Evolutionary conservation across 2,888 invertebrate species (phyloP).

Genomic region (Shargacucullia verbasci): DNA sequence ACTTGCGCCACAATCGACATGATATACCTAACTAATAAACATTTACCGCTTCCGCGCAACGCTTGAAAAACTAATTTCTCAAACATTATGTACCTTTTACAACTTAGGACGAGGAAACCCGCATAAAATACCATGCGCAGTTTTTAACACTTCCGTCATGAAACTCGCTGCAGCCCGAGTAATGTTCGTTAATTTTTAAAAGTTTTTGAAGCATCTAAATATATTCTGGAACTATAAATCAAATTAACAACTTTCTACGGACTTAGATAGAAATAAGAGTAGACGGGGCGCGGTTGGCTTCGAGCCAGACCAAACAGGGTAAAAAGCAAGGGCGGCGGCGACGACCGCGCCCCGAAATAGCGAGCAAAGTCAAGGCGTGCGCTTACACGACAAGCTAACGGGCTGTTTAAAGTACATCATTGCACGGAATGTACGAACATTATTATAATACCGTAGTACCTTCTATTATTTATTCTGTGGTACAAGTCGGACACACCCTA

Average conservation of each 20-base stretch:
- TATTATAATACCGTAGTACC: no score
- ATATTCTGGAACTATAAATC: constrained; percentile 59
- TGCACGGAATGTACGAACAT: constrained; percentile 50
- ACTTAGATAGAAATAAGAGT: constrained; percentile 68
- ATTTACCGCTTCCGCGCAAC: constrained; percentile 57
- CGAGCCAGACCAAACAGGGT: constrained; percentile 86
- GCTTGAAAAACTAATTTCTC: constrained; percentile 32
- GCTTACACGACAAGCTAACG: constrained; percentile 65
- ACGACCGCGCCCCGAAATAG: constrained; percentile 86
- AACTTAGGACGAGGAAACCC: constrained; percentile 8
- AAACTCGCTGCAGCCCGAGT: constrained; percentile 6
- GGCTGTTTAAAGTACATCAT: constrained; percentile 59
- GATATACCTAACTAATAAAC: constrained; percentile 55
- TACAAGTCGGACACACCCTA: constrained; percentile 63
- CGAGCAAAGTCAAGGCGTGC: constrained; percentile 87
- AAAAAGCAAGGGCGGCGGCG: constrained; percentile 85
- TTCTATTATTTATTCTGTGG: no score
- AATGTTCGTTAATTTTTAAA: constrained; percentile 15
- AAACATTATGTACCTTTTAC: constrained; percentile 22
- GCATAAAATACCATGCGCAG: constrained; percentile 1
- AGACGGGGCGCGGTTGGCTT: constrained; percentile 81
- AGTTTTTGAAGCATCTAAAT: constrained; percentile 18
- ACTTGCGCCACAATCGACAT: constrained; percentile 49
- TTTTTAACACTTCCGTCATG: constrained; percentile 11
- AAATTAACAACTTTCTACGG: constrained; percentile 68